These are phyloP conservation scores for Oscheius sp. DNA, from an alignment of 2,888 invertebrate genomes.

Conservation along the genomic window DNA sequence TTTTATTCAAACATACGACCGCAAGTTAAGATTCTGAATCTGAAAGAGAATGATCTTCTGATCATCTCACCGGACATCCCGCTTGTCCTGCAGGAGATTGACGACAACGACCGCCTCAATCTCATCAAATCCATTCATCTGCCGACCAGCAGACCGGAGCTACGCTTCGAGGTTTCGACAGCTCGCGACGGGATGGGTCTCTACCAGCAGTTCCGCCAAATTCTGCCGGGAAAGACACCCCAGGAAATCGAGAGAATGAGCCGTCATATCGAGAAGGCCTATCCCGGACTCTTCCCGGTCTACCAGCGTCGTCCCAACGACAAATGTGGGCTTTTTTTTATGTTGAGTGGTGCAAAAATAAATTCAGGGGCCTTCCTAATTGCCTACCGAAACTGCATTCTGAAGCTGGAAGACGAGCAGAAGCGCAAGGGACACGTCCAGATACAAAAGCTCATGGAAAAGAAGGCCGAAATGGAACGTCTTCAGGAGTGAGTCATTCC, in stretches of 20 bases:
- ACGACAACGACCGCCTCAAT: constrained; percentile 16
- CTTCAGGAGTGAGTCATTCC: not conserved
- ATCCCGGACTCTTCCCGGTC: constrained; percentile 6
- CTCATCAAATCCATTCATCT: constrained; percentile 21
- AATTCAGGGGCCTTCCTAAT: constrained; percentile 27
- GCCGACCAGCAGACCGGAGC: not conserved
- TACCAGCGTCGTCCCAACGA: constrained; percentile 25
- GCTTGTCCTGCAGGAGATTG: not conserved
- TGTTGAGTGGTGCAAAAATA: not conserved
- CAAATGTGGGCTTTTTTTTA: constrained; percentile 17
- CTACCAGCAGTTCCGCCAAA: not conserved
- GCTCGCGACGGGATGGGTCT: not conserved
- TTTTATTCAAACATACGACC: not conserved
- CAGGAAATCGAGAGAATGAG: not conserved
- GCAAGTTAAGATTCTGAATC: constrained; percentile 12
- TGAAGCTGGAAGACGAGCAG: not conserved
- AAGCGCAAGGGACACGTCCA: not conserved
- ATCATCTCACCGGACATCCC: not conserved
- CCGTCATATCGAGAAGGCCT: not conserved
- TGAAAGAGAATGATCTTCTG: constrained; percentile 30
- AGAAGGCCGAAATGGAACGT: not conserved
- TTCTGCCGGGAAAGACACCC: not conserved
- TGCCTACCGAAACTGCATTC: constrained; percentile 5
- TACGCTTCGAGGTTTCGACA: not conserved
- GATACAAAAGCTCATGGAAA: not conserved